Percentiles rank a stretch among this genome's conserved stretches.
Conservation (phyloP, 1,140 invertebrate species). For the Habropoda laboriosa region DNA sequence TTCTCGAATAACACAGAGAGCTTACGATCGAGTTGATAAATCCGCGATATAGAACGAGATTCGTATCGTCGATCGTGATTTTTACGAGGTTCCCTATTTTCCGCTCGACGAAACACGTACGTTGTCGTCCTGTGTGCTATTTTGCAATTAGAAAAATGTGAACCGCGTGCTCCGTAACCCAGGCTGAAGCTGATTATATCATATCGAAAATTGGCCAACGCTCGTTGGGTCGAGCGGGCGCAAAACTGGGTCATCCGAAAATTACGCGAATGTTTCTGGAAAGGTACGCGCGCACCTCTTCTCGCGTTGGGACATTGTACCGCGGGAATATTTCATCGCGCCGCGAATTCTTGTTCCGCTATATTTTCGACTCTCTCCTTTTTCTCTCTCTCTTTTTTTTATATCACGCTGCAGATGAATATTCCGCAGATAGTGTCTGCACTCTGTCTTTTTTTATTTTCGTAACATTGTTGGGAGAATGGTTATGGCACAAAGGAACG, state of each 20-base stretch:
- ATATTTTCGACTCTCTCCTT: neutral
- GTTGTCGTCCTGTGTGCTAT: neutral
- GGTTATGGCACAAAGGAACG: neutral
- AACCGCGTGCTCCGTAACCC: neutral
- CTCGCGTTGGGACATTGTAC: neutral
- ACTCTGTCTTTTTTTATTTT: neutral
- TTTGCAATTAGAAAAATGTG: constrained; percentile 19
- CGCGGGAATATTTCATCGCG: neutral
- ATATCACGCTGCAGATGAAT: neutral
- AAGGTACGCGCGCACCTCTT: neutral
- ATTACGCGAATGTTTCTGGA: neutral
- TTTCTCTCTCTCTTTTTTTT: neutral
- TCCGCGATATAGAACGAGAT: too few relatives aligned
- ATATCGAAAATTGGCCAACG: neutral
- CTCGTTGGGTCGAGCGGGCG: neutral
- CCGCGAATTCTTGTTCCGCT: neutral
- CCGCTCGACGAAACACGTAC: too few relatives aligned
- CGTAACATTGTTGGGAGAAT: too few relatives aligned
- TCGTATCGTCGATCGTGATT: too few relatives aligned
- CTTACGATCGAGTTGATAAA: too few relatives aligned
- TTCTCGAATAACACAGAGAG: too few relatives aligned
- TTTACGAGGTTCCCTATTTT: too few relatives aligned
- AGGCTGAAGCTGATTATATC: constrained; percentile 2
- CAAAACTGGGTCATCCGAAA: constrained; percentile 26
- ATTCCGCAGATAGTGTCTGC: neutral